Percentiles rank a stretch among this genome's conserved stretches.
These are phyloP conservation scores for Hylyphantes graminicola DNA, from an alignment of 1,140 invertebrate species.

Conservation along the genomic window DNA sequence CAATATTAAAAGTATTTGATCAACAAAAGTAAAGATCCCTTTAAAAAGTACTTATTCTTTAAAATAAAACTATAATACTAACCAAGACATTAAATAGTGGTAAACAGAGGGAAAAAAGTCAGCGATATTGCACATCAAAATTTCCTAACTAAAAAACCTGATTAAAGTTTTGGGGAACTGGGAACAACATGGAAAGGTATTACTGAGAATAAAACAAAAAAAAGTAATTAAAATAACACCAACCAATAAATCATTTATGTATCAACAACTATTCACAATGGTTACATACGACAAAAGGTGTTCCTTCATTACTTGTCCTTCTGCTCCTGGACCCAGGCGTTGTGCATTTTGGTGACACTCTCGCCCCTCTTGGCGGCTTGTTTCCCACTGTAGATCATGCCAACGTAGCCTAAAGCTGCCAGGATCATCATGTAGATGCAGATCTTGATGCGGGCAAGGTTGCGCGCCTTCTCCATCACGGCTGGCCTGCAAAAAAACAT, in stretches of 20 bases:
- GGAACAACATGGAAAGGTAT: too few species aligned
- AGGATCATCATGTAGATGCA: constrained; percentile 40
- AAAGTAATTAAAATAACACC: background rate
- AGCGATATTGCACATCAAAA: too few species aligned
- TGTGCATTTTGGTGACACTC: constrained; percentile 48
- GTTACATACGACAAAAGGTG: background rate
- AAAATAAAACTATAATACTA: too few species aligned
- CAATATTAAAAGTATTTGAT: too few species aligned
- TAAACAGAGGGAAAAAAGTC: too few species aligned
- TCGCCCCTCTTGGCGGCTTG: constrained; percentile 48
- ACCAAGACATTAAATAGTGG: too few species aligned
- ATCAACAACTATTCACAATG: background rate
- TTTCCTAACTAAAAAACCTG: too few species aligned
- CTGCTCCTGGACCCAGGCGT: constrained; percentile 52
- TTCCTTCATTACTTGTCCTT: constrained; percentile 53
- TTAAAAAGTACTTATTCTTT: too few species aligned
- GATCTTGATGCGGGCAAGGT: constrained; percentile 54
- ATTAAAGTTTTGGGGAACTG: too few species aligned
- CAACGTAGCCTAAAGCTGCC: constrained; percentile 29
- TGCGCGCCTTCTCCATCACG: constrained; percentile 55
- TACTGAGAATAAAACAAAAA: too few species aligned
- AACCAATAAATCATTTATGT: background rate
- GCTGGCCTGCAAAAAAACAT: constrained; percentile 29
- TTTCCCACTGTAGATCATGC: constrained; percentile 47
- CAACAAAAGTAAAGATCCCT: too few species aligned